Evolutionary conservation across 2,797 vertebrate species (phyloP), one percentile per base, ranked within the genome.

Genomic region (Acrossocheilus fasciatus): DNA sequence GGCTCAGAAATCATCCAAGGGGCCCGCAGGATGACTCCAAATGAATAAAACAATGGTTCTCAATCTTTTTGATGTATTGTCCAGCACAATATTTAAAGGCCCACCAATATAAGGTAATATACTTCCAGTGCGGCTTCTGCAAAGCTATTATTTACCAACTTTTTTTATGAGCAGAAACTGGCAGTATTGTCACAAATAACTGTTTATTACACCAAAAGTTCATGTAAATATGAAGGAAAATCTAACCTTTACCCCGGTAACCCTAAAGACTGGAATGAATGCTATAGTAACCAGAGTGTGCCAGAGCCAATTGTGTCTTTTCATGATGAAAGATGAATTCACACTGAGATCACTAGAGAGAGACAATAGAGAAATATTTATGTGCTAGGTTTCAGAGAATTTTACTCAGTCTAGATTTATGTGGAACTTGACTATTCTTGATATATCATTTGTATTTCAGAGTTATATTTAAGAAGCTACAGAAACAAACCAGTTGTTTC

Each of bases 401-500:
- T 68, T 66, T 47, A 18, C n/a, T 23, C 17, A 34, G 20, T 50
- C 43, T 20, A 68, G 43, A 30, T 50, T 20, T 18, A 68, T 50
- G 11, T 34, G 18, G 50, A 54, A 50, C 74, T 54, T 76, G 47
- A 12, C 12, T 9, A 36, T 76, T 76, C 17, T 76, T 52, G 30
- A 45, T 81, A 30, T 66, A 66, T 68, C 15, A 7, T 18, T 45
- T 81, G 43, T 34, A 80, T 80, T 47, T 45, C 39, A 64, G 9
- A 80, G 59, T 47, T 34, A 76, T 23, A 68, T 23, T 47, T 20
- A 50, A 45, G 6, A 68, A 81, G 78, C 47, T 52, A 36, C 50
- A 66, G 18, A 81, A 50, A 68, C 62, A 81, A 81, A 68, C 23
- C 26, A 50, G 26, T 66, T 17, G 10, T 50, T 45, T 81, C 9